Evolutionary conservation across 1,140 invertebrate species (phyloP).

Genomic region (Philaenus spumarius): DNA sequence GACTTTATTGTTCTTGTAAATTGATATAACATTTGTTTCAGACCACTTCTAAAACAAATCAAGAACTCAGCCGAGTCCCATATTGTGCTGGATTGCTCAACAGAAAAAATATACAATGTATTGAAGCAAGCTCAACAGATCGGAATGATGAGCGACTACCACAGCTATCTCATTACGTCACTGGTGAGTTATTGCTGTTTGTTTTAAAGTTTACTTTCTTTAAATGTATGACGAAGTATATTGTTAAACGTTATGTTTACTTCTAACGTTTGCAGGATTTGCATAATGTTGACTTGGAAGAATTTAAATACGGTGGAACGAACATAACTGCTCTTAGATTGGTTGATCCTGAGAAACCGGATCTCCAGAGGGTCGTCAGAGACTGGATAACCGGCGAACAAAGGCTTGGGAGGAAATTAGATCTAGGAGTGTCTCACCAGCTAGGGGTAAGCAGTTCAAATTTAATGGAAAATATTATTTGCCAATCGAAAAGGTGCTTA

Average conservation of each 20-base stretch:
- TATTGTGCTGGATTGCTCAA: slow-evolving; percentile 86
- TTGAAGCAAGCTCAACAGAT: slow-evolving; percentile 91
- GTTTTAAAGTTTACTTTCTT: slow-evolving; percentile 14
- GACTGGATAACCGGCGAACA: slow-evolving; percentile 67
- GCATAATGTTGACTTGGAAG: slow-evolving; percentile 82
- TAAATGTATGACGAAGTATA: not conserved
- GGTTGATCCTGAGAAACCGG: slow-evolving; percentile 65
- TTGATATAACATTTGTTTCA: slow-evolving; percentile 44
- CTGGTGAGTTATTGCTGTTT: slow-evolving; percentile 57
- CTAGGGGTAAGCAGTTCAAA: slow-evolving; percentile 7
- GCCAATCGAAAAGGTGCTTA: no score
- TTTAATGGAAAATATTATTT: no score
- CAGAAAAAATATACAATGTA: slow-evolving; percentile 73
- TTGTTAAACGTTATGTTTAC: no score
- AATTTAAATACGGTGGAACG: slow-evolving; percentile 89
- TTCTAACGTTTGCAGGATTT: slow-evolving; percentile 57
- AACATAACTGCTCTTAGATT: slow-evolving; percentile 87
- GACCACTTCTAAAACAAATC: slow-evolving; percentile 82
- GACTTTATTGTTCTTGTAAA: not conserved
- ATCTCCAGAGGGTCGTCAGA: slow-evolving; percentile 63
- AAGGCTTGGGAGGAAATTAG: slow-evolving; percentile 53
- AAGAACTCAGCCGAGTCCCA: slow-evolving; percentile 84
- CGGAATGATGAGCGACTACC: slow-evolving; percentile 90
- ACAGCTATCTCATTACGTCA: slow-evolving; percentile 86
- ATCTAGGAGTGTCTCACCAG: slow-evolving; percentile 42